Conservation (phyloP, 2,797 vertebrate species). For the Enteromius afrohamiltoni region DNA sequence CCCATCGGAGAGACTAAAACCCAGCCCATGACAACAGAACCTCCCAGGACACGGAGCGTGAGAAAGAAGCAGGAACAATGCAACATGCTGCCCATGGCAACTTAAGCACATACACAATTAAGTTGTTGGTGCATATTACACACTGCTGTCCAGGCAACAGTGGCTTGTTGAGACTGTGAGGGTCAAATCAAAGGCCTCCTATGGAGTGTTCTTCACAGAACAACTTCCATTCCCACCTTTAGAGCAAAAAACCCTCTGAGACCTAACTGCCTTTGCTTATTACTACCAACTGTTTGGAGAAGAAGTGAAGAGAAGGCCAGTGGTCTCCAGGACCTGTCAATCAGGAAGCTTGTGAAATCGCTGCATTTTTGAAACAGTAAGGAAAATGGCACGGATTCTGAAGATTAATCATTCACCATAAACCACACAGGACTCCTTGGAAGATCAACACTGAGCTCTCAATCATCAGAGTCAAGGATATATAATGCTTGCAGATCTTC, state of each 20-base stretch:
- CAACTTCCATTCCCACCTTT: conserved; percentile 29
- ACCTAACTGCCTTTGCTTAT: not conserved
- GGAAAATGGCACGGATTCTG: conserved; percentile 5
- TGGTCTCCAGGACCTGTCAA: conserved; percentile 7
- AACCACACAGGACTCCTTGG: not conserved
- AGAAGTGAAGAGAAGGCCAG: not conserved
- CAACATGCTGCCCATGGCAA: conserved; percentile 41
- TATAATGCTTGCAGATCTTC: not conserved
- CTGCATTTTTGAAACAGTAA: conserved; percentile 5
- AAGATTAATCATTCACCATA: conserved; percentile 6
- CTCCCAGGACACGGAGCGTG: conserved; percentile 49
- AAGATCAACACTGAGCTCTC: conserved; percentile 24
- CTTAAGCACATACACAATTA: conserved; percentile 51
- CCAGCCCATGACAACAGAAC: conserved; percentile 37
- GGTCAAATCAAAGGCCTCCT: conserved; percentile 44
- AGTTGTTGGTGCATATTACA: conserved; percentile 48
- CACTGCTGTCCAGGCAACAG: conserved; percentile 38
- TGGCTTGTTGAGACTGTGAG: conserved; percentile 21
- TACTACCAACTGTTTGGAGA: conserved; percentile 35
- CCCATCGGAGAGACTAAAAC: conserved; percentile 26
- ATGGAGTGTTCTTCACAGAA: conserved; percentile 21
- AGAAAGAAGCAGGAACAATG: conserved; percentile 44
- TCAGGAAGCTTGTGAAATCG: conserved; percentile 38
- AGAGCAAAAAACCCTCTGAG: conserved; percentile 1
- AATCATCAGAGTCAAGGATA: not conserved